Conservation (phyloP, 2,888 invertebrate genomes). For the Enchytraeus crypticus region DNA sequence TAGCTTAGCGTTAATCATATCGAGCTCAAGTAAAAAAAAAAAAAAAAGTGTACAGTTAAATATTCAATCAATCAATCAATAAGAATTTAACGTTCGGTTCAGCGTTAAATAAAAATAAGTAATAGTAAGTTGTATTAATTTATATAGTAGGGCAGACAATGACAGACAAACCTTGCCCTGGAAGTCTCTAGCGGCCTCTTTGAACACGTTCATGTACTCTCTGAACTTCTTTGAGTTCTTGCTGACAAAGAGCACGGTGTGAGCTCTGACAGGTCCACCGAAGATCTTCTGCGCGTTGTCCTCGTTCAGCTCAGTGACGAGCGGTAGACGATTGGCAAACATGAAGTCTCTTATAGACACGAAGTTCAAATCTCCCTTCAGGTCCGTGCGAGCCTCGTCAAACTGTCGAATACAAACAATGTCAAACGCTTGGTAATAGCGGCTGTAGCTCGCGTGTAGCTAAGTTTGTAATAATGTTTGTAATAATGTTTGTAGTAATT, state of each 20-base stretch:
- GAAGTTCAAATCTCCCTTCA: constrained; percentile 54
- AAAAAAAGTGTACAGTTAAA: too few relatives aligned
- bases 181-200: constrained; percentile 76
- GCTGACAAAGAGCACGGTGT: constrained; percentile 87
- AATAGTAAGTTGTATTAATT: too few relatives aligned
- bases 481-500: too few relatives aligned
- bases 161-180: constrained; percentile 74
- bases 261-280: constrained; percentile 92
- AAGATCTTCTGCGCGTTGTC: constrained; percentile 97
- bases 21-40: too few relatives aligned
- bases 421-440: too few relatives aligned
- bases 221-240: constrained; percentile 67
- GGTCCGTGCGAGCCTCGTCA: constrained; percentile 46
- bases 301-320: constrained; percentile 90
- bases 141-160: too few relatives aligned
- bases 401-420: constrained; percentile 32
- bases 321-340: constrained; percentile 71
- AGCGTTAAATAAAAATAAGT: too few relatives aligned
- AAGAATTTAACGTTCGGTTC: too few relatives aligned
- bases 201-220: constrained; percentile 66
- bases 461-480: too few relatives aligned
- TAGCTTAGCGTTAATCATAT: too few relatives aligned
- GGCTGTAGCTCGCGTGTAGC: too few relatives aligned
- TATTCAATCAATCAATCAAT: too few relatives aligned
- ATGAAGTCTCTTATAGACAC: constrained; percentile 74